Percentiles rank a stretch among this genome's conserved stretches.
Evolutionary conservation across 2,797 vertebrate genomes (phyloP).

Genomic region (Muscicapa comitata): DNA sequence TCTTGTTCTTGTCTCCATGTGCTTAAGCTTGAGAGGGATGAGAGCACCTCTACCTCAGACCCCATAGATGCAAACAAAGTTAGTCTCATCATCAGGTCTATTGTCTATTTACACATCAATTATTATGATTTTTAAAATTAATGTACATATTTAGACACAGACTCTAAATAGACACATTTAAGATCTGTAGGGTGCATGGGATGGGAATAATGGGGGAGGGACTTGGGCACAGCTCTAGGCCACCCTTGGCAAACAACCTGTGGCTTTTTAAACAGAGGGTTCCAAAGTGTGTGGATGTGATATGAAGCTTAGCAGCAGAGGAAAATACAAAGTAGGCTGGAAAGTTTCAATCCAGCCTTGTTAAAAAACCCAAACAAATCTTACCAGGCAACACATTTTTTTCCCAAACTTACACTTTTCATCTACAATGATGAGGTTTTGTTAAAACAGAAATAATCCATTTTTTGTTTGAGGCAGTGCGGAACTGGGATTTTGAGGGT

Average conservation of each 20-base stretch:
- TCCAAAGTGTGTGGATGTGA: not conserved
- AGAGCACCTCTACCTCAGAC: accelerated
- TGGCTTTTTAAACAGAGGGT: not conserved
- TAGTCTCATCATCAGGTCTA: not conserved
- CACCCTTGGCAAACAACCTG: not conserved
- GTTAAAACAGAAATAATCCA: not conserved
- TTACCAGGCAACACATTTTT: not conserved
- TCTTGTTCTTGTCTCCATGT: not conserved
- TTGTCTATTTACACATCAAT: too few species aligned
- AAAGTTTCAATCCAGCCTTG: not conserved
- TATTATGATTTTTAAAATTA: not conserved
- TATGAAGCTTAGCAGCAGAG: not conserved
- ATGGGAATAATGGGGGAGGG: not conserved
- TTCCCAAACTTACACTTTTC: not conserved
- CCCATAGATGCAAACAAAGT: accelerated
- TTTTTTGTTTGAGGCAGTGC: not conserved
- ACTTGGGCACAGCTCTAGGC: not conserved
- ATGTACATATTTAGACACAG: not conserved
- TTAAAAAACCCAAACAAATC: not conserved
- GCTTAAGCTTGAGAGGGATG: not conserved
- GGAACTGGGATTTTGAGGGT: not conserved
- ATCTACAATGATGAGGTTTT: not conserved
- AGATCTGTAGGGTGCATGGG: not conserved
- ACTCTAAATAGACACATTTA: not conserved
- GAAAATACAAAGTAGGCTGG: not conserved